Conservation (phyloP, 2,797 vertebrate genomes). For the Eospalax fontanierii region DNA sequence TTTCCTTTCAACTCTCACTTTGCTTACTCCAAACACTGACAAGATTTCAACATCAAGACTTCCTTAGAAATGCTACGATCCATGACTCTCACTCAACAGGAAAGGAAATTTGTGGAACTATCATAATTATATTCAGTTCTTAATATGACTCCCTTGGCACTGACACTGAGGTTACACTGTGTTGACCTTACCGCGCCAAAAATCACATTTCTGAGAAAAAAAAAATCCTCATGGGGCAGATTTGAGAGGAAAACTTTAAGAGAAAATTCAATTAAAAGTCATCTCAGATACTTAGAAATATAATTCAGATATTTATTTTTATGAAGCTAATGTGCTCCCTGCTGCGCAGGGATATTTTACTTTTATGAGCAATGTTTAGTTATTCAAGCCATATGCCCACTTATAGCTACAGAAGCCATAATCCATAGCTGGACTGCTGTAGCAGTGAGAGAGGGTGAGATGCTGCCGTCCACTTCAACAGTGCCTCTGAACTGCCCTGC, state of each 20-base stretch:
- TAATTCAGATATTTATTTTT: constrained; percentile 11
- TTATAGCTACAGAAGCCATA: background rate
- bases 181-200: background rate
- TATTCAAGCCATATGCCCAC: background rate
- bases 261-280: constrained; percentile 2
- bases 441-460: background rate
- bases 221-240: background rate
- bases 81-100: constrained; percentile 12
- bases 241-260: background rate
- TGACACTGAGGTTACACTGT: background rate
- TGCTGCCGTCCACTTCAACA: background rate
- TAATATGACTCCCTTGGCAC: background rate
- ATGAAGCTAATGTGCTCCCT: background rate
- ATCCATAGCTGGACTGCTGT: background rate
- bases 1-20: background rate
- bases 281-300: constrained; percentile 40
- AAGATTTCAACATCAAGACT: constrained; percentile 17
- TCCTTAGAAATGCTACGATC: background rate
- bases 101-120: constrained; percentile 7
- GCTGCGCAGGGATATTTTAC: background rate
- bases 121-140: background rate
- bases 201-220: background rate
- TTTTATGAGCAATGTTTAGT: constrained; percentile 45
- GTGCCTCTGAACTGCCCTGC: constrained; percentile 71
- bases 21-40: background rate